phyloP scores from a whole-genome alignment of 2,113 vertebrate genomes.

The Buteo buteo region DNA sequence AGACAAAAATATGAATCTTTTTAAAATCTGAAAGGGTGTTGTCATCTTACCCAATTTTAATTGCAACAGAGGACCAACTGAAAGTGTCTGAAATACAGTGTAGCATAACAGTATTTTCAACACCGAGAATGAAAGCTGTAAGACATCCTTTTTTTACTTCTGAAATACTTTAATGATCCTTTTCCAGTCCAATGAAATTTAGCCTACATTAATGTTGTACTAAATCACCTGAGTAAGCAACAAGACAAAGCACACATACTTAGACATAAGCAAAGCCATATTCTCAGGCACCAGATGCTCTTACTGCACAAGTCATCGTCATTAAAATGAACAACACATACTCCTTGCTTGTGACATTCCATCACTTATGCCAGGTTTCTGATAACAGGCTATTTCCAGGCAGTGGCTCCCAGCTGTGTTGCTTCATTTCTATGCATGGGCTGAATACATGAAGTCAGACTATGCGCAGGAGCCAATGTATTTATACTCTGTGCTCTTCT shows the following conservation, averaged over 20 bases:
- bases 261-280: not conserved
- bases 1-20: not conserved
- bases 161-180: not conserved
- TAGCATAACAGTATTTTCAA: not conserved
- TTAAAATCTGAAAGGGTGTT: not conserved
- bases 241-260: not conserved
- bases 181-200: not conserved
- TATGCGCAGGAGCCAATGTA: not conserved
- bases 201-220: not conserved
- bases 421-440: not conserved
- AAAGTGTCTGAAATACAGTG: not conserved
- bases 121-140: not conserved
- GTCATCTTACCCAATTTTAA: not conserved
- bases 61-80: not conserved
- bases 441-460: not conserved
- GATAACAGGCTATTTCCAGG: slow-evolving; percentile 17
- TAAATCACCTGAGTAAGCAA: not conserved
- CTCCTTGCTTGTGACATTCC: not conserved
- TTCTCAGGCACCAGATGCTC: not conserved
- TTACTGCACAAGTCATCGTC: not conserved
- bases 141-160: not conserved
- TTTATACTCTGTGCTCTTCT: not conserved
- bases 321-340: slow-evolving; percentile 25
- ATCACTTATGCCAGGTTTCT: not conserved
- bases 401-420: slow-evolving; percentile 18